phyloP scores from a whole-genome alignment of 92 coral and sea anemone species.

The Zoanthus gigantus region DNA sequence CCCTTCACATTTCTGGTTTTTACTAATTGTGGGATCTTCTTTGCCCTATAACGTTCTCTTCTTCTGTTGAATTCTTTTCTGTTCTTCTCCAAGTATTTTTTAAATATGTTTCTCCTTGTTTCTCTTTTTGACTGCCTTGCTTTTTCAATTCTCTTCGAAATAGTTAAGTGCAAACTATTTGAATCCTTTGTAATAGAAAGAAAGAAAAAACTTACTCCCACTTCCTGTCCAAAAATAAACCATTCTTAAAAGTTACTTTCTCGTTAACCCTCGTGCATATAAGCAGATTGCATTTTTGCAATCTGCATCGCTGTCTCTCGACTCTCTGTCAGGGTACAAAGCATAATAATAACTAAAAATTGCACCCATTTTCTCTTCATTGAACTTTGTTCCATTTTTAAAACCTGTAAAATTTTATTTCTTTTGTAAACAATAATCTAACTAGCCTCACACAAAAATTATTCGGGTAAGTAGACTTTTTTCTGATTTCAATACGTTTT shows the following conservation, averaged over 20 bases:
- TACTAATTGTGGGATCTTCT: too few relatives aligned
- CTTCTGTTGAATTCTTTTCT: too few relatives aligned
- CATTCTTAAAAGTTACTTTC: neutral
- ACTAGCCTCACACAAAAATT: constrained; percentile 14
- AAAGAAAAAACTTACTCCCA: neutral
- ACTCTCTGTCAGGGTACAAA: neutral
- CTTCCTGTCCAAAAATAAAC: neutral
- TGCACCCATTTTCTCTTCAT: neutral
- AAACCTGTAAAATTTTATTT: constrained; percentile 1
- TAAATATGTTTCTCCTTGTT: neutral
- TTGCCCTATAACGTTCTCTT: too few relatives aligned
- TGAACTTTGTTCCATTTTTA: neutral
- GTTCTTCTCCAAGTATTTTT: neutral
- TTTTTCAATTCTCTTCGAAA: neutral
- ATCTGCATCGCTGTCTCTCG: neutral
- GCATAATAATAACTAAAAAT: neutral
- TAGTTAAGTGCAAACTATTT: neutral
- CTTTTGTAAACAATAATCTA: neutral
- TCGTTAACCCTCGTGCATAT: constrained; percentile 2
- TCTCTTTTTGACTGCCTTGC: neutral
- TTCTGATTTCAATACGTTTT: neutral
- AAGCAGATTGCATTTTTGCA: neutral
- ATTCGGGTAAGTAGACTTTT: constrained; percentile 4
- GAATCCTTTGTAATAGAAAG: neutral
- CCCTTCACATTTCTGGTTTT: neutral